Base-by-base conservation (phyloP, 2,797 vertebrate species). In the Diplodus sargus region DNA sequence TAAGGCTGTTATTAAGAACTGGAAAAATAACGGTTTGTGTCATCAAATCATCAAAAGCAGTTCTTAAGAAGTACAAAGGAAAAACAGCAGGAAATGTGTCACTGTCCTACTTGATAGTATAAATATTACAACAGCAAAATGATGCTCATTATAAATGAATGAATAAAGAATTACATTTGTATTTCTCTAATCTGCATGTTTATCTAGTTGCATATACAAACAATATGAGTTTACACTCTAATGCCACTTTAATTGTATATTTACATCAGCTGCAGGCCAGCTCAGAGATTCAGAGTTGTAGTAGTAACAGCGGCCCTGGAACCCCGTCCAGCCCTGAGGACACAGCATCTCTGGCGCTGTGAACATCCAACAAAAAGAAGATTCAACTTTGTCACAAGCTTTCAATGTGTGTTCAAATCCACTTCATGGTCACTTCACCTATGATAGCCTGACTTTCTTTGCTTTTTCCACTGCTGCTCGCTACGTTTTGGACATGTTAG, bases 251-350 rank as follows among this genome's bases (percentile, higher is more conserved):
- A 23, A 52, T 1, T 28, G 52, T 58, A 22, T 58, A 53, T 52
- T 84, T 81, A 77, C 78, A 47, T 81, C 65, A 61, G 82, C 82
- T 5, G 62, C 59, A 47, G 48, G 6, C 74, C 74, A 78, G 16
- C 6, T 23, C 79, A 79, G 6, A 45, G 0, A 0, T 0, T 60
- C 49, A 0, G 0, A 0, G 48, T 73, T 78, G 23, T 47, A 7
- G 67, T 42, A 70, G 65, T 65, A 79, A 61, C 83, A 85, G n/a
- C 45, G 54, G 43, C 72, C 72, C 13, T 47, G 25, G 63, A 76
- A 76, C 14, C 30, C 47, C 0, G 1, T 16, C 79, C 83, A 79
- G 58, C 76, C 67, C 1, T 57, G 3, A 57, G 79, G 79, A 69
- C 83, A 82, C 42, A 64, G 1, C 30, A 79, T 62, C 4, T 0